A percentile compares a stretch with the other conserved stretches of the same genome.
These are phyloP conservation scores for Agriopis aurantiaria DNA, from an alignment of 2,888 invertebrate genomes.

Conservation along the genomic window DNA sequence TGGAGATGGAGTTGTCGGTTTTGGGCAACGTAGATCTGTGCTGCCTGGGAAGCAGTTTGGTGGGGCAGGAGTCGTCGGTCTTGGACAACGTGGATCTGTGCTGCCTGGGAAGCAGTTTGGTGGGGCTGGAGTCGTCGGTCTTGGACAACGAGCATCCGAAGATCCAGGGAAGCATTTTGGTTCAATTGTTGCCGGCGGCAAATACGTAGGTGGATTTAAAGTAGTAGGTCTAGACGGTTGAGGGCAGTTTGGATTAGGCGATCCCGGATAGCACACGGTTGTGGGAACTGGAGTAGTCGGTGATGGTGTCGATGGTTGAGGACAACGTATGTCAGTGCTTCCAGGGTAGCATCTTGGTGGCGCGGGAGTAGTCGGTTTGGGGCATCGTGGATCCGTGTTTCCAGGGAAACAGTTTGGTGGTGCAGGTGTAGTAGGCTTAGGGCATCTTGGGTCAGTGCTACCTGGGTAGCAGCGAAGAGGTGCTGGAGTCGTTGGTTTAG, in stretches of 20 bases:
- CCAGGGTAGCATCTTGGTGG: slow-evolving; percentile 50
- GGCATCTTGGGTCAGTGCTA: slow-evolving; percentile 51
- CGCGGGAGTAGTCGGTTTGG: slow-evolving; percentile 44
- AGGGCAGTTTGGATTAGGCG: slow-evolving; percentile 64
- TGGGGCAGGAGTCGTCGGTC: too few species aligned
- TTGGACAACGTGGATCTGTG: too few species aligned
- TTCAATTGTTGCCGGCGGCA: slow-evolving; percentile 46
- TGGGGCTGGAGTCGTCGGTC: slow-evolving; percentile 46
- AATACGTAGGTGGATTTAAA: slow-evolving; percentile 47
- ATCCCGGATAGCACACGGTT: slow-evolving; percentile 54
- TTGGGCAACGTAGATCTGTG: too few species aligned
- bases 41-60: too few species aligned
- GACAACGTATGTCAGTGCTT: slow-evolving; percentile 51
- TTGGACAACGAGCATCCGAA: slow-evolving; percentile 54
- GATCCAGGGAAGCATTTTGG: slow-evolving; percentile 34
- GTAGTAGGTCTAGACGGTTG: slow-evolving; percentile 49
- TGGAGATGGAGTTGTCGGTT: too few species aligned
- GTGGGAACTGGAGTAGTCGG: background rate
- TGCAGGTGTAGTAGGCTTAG: slow-evolving; percentile 40
- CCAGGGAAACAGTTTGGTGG: slow-evolving; percentile 63
- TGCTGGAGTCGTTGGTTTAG: slow-evolving; percentile 48
- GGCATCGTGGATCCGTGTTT: slow-evolving; percentile 54
- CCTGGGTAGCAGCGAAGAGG: slow-evolving; percentile 55
- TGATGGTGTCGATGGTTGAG: slow-evolving; percentile 46
- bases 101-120: too few species aligned